phyloP scores from a whole-genome alignment of 2,113 vertebrate genomes.

The Tragulus kanchil region DNA sequence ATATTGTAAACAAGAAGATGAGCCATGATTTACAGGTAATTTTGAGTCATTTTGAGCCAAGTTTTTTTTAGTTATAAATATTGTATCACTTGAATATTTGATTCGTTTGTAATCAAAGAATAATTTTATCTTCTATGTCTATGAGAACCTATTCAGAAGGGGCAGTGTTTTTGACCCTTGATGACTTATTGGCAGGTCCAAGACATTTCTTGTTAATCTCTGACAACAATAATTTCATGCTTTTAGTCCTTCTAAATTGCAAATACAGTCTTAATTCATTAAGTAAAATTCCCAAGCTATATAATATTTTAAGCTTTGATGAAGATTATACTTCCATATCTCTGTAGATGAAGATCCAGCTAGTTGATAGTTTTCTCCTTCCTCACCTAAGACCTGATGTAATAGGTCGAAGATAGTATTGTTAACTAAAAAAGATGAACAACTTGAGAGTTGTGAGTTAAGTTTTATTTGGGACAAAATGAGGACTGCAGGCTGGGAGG shows the following conservation, averaged over 20 bases:
- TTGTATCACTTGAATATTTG: background rate
- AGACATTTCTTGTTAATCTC: background rate
- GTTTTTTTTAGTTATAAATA: slow-evolving; percentile 16
- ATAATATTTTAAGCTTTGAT: background rate
- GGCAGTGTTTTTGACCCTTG: background rate
- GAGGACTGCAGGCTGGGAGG: no score
- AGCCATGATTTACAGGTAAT: background rate
- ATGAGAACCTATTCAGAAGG: background rate
- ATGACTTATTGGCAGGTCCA: background rate
- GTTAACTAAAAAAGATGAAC: no score
- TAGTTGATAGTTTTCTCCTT: background rate
- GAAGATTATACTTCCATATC: background rate
- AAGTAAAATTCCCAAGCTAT: background rate
- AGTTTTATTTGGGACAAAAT: no score
- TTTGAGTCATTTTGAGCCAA: background rate
- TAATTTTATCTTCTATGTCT: background rate
- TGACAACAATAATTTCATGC: background rate
- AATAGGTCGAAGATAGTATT: background rate
- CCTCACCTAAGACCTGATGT: background rate
- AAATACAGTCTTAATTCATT: background rate
- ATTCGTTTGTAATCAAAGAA: slow-evolving; percentile 3
- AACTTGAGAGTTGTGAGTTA: no score
- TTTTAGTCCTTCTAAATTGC: background rate
- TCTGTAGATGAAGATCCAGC: background rate
- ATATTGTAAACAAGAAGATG: background rate